These are phyloP conservation scores for Gibbula magus DNA, from an alignment of 2,888 invertebrate genomes.

Conservation along the genomic window DNA sequence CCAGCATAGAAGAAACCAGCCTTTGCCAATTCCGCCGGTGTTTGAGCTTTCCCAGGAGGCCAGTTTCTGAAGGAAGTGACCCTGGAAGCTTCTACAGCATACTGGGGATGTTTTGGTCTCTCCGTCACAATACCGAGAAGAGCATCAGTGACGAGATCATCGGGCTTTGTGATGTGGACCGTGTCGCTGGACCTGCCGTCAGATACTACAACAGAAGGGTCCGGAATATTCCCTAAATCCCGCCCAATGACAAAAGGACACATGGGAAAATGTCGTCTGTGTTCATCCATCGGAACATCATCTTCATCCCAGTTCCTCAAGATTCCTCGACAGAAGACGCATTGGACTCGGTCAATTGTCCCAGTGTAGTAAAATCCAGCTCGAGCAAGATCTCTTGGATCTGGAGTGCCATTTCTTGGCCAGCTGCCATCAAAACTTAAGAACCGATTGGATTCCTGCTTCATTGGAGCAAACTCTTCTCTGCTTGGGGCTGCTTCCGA, in stretches of 20 bases:
- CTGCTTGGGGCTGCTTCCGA: constrained; percentile 30
- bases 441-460: constrained; percentile 54
- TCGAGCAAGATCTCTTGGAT: constrained; percentile 81
- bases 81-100: constrained; percentile 56
- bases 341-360: constrained; percentile 90
- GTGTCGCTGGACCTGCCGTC: background rate
- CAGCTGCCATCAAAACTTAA: constrained; percentile 52
- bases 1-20: constrained; percentile 96
- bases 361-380: constrained; percentile 90
- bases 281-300: constrained; percentile 94
- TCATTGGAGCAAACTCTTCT: constrained; percentile 44
- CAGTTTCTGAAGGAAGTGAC: constrained; percentile 78
- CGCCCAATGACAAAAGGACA: constrained; percentile 82
- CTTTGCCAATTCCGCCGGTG: constrained; percentile 86
- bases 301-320: constrained; percentile 93
- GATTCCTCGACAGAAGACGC: constrained; percentile 94
- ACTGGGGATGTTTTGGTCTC: constrained; percentile 56
- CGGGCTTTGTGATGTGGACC: background rate
- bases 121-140: constrained; percentile 35
- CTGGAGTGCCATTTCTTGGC: constrained; percentile 46
- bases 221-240: constrained; percentile 55
- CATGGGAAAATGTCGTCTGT: constrained; percentile 90
- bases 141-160: background rate
- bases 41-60: constrained; percentile 88
- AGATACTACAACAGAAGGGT: background rate